phyloP scores from a whole-genome alignment of 2,797 vertebrate genomes.

The Sebastes taczanowskii region DNA sequence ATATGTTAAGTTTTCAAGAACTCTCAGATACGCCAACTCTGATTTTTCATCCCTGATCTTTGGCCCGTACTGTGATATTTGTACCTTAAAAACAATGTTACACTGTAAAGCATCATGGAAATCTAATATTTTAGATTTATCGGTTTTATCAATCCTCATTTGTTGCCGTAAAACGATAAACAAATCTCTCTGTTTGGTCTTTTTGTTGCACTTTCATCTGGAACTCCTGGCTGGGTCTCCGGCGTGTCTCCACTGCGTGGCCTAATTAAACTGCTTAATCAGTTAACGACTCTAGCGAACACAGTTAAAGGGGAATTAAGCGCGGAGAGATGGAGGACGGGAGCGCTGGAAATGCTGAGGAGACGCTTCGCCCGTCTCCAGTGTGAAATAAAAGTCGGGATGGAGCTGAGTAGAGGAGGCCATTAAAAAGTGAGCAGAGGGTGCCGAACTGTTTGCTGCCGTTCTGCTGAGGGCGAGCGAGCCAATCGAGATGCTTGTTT shows the following conservation, averaged over 20 bases:
- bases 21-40: neutral
- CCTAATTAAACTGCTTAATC: constrained; percentile 88
- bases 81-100: neutral
- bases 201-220: constrained; percentile 55
- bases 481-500: constrained; percentile 68
- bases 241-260: constrained; percentile 69
- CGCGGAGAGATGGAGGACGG: constrained; percentile 79
- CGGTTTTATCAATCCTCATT: neutral
- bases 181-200: constrained; percentile 12
- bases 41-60: neutral
- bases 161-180: constrained; percentile 1
- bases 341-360: constrained; percentile 80
- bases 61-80: neutral
- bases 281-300: constrained; percentile 84
- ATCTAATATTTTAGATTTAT: neutral
- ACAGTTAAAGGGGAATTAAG: constrained; percentile 86
- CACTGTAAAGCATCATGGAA: neutral
- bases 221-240: constrained; percentile 46
- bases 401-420: constrained; percentile 65
- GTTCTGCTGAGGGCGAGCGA: constrained; percentile 56
- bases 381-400: constrained; percentile 81
- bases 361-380: constrained; percentile 80
- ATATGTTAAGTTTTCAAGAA: neutral
- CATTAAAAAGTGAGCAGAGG: constrained; percentile 77
- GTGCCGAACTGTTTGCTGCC: constrained; percentile 66